These are phyloP conservation scores for Mycteria americana DNA, from an alignment of 2,797 vertebrate genomes.

Conservation along the genomic window DNA sequence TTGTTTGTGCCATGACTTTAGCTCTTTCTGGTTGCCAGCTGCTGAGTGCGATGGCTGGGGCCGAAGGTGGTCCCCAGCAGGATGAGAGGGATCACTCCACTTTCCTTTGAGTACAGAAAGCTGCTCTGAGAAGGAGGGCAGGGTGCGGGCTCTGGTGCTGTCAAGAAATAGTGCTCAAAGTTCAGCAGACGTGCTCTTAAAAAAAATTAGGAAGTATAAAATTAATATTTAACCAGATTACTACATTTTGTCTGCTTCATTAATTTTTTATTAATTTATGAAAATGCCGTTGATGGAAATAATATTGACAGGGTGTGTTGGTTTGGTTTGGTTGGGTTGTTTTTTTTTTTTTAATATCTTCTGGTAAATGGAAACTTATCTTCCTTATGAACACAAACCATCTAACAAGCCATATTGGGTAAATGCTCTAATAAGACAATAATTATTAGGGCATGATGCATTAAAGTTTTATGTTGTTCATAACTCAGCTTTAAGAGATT, in stretches of 20 bases:
- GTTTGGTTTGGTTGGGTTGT: background rate
- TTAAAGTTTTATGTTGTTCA: constrained; percentile 28
- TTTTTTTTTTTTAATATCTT: constrained; percentile 47
- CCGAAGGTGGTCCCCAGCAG: background rate
- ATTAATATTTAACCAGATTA: constrained; percentile 80
- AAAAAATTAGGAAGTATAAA: constrained; percentile 59
- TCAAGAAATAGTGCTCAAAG: constrained; percentile 45
- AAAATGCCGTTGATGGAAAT: constrained; percentile 71
- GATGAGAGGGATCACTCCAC: background rate
- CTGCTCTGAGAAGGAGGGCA: background rate
- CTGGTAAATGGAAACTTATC: constrained; percentile 68
- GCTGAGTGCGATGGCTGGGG: accelerated
- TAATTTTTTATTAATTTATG: constrained; percentile 75
- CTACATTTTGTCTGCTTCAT: constrained; percentile 75
- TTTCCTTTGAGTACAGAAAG: background rate
- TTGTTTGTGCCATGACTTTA: background rate
- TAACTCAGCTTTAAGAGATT: constrained; percentile 29
- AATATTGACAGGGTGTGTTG: constrained; percentile 58
- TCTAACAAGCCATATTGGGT: constrained; percentile 22
- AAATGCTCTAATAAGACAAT: constrained; percentile 17
- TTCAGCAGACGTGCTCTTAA: constrained; percentile 64
- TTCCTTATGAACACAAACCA: background rate
- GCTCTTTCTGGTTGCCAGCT: accelerated
- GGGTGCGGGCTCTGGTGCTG: background rate
- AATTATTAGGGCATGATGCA: background rate